phyloP scores from a whole-genome alignment of 2,797 vertebrate species.

The Antennarius maculatus region DNA sequence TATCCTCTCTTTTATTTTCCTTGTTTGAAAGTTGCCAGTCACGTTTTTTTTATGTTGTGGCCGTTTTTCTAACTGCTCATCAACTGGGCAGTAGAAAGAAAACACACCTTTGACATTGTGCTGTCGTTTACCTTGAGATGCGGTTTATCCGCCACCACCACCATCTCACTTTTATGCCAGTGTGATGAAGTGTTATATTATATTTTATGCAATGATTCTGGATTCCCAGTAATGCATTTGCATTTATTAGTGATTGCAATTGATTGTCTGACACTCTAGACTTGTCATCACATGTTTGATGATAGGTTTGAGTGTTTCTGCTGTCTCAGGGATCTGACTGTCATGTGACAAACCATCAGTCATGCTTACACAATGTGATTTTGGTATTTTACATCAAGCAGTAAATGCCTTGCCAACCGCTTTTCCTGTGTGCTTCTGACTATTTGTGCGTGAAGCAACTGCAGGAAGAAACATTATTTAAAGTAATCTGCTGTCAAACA shows the following conservation, averaged over 20 bases:
- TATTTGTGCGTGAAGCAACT: too few relatives aligned
- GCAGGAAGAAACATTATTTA: too few relatives aligned
- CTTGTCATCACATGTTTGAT: neutral
- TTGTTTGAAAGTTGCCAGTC: neutral
- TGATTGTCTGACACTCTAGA: neutral
- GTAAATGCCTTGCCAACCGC: too few relatives aligned
- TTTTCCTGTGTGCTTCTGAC: too few relatives aligned
- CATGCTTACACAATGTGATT: neutral
- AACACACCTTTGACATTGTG: too few relatives aligned
- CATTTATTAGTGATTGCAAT: neutral
- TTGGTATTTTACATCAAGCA: neutral
- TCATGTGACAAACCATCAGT: neutral
- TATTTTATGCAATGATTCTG: neutral
- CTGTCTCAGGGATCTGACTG: neutral
- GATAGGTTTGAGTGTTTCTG: neutral
- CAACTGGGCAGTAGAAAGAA: too few relatives aligned
- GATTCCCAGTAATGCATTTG: neutral
- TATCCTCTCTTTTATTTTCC: neutral
- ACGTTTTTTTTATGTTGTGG: constrained; percentile 11
- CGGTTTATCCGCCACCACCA: too few relatives aligned
- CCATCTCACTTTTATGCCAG: neutral
- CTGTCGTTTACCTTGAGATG: too few relatives aligned
- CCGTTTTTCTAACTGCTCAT: constrained; percentile 1
- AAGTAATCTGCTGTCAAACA: neutral
- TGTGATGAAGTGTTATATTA: neutral